A percentile compares a stretch with the other conserved stretches of the same genome.
These are phyloP conservation scores for Drosophila limbata DNA, from an alignment of 2,888 invertebrate genomes.

Conservation along the genomic window DNA sequence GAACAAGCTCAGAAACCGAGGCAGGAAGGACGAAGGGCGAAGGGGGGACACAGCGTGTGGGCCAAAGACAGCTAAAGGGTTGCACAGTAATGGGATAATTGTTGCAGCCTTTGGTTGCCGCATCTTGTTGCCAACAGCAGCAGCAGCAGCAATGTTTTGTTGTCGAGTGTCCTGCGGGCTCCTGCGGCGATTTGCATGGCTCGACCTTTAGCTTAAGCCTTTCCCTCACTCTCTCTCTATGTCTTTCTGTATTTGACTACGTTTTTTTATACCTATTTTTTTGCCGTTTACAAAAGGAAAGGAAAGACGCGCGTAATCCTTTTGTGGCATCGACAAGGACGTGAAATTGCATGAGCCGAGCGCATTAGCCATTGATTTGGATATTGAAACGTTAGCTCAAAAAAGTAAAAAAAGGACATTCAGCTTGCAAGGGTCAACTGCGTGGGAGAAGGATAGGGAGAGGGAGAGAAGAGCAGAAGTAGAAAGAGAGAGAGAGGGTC, in stretches of 20 bases:
- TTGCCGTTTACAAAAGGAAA: neutral
- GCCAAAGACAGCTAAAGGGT: constrained; percentile 62
- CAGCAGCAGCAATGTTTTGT: constrained; percentile 33
- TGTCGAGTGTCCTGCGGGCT: constrained; percentile 64
- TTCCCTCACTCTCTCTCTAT: neutral
- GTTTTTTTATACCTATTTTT: neutral
- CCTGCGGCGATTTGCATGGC: constrained; percentile 69
- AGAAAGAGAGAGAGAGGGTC: neutral
- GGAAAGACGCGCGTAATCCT: constrained; percentile 67
- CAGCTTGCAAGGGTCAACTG: constrained; percentile 3
- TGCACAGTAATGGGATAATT: constrained; percentile 79
- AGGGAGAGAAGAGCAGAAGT: neutral
- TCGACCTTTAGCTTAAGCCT: constrained; percentile 71
- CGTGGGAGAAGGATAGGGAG: neutral
- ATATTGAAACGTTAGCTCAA: constrained; percentile 53
- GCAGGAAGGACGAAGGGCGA: neutral
- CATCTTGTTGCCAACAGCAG: constrained; percentile 53
- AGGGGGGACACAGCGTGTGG: constrained; percentile 60
- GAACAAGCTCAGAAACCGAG: neutral
- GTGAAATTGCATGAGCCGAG: constrained; percentile 76
- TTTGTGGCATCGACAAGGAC: constrained; percentile 49
- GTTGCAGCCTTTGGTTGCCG: constrained; percentile 72
- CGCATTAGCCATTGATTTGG: constrained; percentile 82
- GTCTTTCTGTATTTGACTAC: neutral
- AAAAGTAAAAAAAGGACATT: constrained; percentile 12